Conservation (phyloP, 2,113 vertebrate genomes). For the Catharus bicknelli region DNA sequence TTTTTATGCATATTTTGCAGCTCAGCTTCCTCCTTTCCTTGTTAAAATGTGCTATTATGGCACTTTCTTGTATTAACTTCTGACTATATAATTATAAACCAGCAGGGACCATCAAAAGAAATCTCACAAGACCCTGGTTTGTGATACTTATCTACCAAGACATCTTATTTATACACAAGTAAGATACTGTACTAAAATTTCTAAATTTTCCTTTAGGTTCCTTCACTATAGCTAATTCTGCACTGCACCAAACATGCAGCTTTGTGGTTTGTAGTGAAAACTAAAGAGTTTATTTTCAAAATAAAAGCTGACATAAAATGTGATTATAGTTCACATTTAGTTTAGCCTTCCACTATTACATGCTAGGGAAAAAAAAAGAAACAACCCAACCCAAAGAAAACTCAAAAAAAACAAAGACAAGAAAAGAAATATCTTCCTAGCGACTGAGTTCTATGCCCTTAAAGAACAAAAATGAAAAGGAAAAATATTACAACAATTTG, state of each 20-base stretch:
- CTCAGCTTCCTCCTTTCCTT: conserved; percentile 36
- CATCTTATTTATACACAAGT: conserved; percentile 42
- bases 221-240: neutral
- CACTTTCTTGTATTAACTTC: conserved; percentile 39
- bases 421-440: neutral
- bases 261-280: neutral
- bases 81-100: conserved; percentile 39
- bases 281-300: neutral
- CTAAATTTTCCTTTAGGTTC: neutral
- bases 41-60: conserved; percentile 32
- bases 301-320: neutral
- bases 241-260: neutral
- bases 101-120: neutral
- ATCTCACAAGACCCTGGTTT: conserved; percentile 18
- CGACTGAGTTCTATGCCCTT: fast-evolving
- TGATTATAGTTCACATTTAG: neutral
- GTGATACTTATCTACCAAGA: neutral
- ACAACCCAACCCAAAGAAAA: neutral
- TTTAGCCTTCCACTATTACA: neutral
- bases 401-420: neutral
- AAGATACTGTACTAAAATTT: conserved; percentile 8
- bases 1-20: conserved; percentile 64
- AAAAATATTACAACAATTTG: neutral
- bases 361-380: neutral
- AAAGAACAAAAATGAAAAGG: neutral